Conservation (phyloP, 2,888 invertebrate species). For the Hyles lineata region DNA sequence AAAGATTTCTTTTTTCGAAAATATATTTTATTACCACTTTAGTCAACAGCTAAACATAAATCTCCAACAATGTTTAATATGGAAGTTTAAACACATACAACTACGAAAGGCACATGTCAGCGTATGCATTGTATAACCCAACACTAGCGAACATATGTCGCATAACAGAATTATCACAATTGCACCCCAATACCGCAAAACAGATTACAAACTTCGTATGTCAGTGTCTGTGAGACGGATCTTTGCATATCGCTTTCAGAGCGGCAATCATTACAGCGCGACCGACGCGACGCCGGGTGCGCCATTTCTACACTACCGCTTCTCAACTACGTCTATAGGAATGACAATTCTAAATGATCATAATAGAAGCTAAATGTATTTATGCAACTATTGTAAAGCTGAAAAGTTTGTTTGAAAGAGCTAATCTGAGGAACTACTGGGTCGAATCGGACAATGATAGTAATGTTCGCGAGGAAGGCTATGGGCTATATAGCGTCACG, state of each 20-base stretch:
- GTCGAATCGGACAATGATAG: too few species aligned
- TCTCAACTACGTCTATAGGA: background rate
- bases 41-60: too few species aligned
- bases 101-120: background rate
- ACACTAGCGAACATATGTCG: background rate
- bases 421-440: too few species aligned
- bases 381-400: too few species aligned
- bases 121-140: background rate
- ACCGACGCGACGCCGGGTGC: conserved; percentile 52
- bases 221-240: conserved; percentile 51
- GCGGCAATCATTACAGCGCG: conserved; percentile 59
- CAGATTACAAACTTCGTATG: conserved; percentile 35
- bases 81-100: background rate
- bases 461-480: too few species aligned
- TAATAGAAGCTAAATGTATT: background rate
- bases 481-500: too few species aligned
- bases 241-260: conserved; percentile 61
- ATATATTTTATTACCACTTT: too few species aligned
- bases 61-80: too few species aligned
- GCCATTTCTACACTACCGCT: conserved; percentile 46
- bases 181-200: conserved; percentile 10
- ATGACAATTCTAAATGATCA: background rate
- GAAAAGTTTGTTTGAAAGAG: too few species aligned
- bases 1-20: too few species aligned
- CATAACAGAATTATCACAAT: conserved; percentile 10